phyloP scores from a whole-genome alignment of 2,113 vertebrate species.

The Cebus imitator region DNA sequence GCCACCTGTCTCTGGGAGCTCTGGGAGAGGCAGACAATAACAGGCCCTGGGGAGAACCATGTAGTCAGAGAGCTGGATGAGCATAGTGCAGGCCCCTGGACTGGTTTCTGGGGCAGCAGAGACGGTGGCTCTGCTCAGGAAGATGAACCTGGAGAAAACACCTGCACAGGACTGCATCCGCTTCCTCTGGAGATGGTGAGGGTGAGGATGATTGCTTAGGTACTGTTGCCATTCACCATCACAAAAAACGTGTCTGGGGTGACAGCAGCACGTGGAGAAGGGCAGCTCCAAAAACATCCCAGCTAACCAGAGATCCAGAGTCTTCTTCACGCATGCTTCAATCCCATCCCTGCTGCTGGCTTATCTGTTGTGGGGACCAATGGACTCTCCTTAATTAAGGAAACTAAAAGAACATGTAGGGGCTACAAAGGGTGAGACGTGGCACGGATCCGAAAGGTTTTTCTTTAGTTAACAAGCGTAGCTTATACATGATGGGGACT shows the following conservation, averaged over 20 bases:
- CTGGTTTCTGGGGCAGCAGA: fast-evolving
- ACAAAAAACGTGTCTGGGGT: neutral
- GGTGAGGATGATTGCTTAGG: neutral
- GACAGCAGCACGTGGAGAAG: neutral
- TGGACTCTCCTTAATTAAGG: neutral
- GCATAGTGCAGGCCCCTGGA: neutral
- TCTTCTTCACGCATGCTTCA: neutral
- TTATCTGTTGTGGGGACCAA: neutral
- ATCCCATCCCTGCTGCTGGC: neutral
- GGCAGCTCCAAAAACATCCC: too few relatives aligned
- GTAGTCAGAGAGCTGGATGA: fast-evolving
- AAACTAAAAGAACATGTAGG: neutral
- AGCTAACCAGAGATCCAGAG: too few relatives aligned
- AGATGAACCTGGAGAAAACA: neutral
- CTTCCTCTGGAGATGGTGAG: fast-evolving
- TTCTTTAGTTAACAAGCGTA: neutral
- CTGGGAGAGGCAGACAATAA: neutral
- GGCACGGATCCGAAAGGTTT: neutral
- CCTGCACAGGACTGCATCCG: fast-evolving
- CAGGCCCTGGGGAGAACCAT: too few relatives aligned
- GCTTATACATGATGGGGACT: too few relatives aligned
- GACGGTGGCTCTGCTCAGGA: fast-evolving
- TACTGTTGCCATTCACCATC: neutral
- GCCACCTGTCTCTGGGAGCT: neutral
- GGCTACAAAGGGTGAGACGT: neutral